These are phyloP conservation scores for Caenorhabditis panamensis DNA, from an alignment of 2,888 invertebrate genomes.

Conservation along the genomic window DNA sequence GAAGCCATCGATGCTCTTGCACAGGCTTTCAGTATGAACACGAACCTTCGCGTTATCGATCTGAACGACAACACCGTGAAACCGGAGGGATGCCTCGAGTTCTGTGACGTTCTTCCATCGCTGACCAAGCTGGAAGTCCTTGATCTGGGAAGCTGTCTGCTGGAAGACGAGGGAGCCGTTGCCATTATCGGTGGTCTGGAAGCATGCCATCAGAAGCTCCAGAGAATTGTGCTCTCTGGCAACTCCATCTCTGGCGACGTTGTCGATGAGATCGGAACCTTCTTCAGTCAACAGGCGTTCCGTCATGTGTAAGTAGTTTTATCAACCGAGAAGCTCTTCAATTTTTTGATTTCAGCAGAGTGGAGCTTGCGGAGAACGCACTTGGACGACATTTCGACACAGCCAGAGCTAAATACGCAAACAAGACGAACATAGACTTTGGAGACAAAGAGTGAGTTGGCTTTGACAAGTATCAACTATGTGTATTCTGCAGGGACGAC, in stretches of 20 bases:
- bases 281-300: constrained; percentile 29
- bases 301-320: constrained; percentile 36
- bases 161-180: constrained; percentile 84
- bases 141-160: constrained; percentile 84
- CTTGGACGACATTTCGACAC: constrained; percentile 53
- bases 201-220: constrained; percentile 31
- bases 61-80: constrained; percentile 94
- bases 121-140: constrained; percentile 83
- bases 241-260: constrained; percentile 35
- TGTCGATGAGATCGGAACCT: constrained; percentile 27
- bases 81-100: constrained; percentile 87
- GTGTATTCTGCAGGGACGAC: neutral
- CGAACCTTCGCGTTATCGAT: constrained; percentile 86
- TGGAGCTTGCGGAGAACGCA: constrained; percentile 50
- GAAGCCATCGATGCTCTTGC: constrained; percentile 89
- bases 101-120: constrained; percentile 84
- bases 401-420: constrained; percentile 1
- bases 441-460: constrained; percentile 38
- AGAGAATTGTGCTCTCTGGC: constrained; percentile 51
- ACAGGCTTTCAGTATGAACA: constrained; percentile 84
- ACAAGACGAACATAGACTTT: constrained; percentile 39
- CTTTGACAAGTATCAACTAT: neutral
- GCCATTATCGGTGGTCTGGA: constrained; percentile 85
- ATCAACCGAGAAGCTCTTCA: neutral
- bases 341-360: constrained; percentile 18